These are phyloP conservation scores for Lithodes maja DNA, from an alignment of 2,888 invertebrate genomes.

Conservation along the genomic window DNA sequence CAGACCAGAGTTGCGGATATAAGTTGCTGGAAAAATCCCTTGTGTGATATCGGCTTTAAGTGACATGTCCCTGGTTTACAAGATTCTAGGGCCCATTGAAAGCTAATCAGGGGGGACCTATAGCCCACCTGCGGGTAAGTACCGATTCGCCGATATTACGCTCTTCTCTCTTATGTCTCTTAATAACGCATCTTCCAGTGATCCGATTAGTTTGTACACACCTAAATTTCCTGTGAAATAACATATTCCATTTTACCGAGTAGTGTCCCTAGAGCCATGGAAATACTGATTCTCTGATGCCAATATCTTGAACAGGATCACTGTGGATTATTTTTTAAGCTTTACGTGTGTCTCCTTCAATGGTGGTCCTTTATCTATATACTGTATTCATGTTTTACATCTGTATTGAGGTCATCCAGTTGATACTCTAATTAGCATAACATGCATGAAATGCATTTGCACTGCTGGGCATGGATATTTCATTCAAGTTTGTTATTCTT, in stretches of 20 bases:
- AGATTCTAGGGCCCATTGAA: slow-evolving; percentile 1
- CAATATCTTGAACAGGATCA: background rate
- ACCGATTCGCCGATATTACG: background rate
- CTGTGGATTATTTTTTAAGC: background rate
- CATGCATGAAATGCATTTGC: too few species aligned
- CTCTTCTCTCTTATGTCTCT: background rate
- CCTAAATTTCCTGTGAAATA: background rate
- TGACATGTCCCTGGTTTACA: background rate
- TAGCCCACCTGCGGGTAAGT: background rate
- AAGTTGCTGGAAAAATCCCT: too few species aligned
- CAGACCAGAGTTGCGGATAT: too few species aligned
- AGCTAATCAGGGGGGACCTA: slow-evolving; percentile 1
- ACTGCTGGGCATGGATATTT: too few species aligned
- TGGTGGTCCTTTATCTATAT: too few species aligned
- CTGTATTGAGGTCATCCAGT: too few species aligned
- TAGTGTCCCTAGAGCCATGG: background rate
- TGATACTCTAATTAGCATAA: too few species aligned
- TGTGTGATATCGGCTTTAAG: background rate
- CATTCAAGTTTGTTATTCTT: too few species aligned
- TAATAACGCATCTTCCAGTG: background rate
- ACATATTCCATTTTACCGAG: background rate
- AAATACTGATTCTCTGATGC: slow-evolving; percentile 1
- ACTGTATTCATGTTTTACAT: too few species aligned
- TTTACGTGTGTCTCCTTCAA: background rate
- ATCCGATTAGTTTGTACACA: background rate